phyloP scores from a whole-genome alignment of 2,797 vertebrate genomes.

The Clamator glandarius region DNA sequence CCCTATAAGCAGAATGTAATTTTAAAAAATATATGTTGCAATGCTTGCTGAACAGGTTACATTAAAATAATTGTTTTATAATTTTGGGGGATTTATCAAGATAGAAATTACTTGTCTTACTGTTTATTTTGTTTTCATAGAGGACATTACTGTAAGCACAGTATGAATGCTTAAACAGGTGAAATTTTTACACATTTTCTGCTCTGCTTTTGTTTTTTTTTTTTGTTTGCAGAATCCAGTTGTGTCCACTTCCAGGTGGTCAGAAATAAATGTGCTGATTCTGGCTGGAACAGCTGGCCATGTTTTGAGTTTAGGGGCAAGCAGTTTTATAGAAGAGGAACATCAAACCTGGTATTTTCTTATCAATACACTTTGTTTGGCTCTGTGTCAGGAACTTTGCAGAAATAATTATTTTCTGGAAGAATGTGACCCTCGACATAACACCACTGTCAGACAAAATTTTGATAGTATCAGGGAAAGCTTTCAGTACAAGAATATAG shows the following conservation, averaged over 20 bases:
- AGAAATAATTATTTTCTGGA: constrained; percentile 83
- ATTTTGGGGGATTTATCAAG: neutral
- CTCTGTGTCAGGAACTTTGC: constrained; percentile 88
- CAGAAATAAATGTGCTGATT: constrained; percentile 88
- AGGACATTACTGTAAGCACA: neutral
- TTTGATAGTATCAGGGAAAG: accelerated
- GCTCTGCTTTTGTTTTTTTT: neutral
- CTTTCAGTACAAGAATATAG: neutral
- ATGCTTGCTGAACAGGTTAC: neutral
- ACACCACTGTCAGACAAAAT: neutral
- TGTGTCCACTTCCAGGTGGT: constrained; percentile 75
- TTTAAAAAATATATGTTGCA: neutral
- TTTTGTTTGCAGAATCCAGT: constrained; percentile 53
- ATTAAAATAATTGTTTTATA: neutral
- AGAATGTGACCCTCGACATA: neutral
- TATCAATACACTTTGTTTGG: constrained; percentile 90
- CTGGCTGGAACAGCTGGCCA: constrained; percentile 88
- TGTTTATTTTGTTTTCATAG: neutral
- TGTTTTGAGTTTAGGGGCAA: constrained; percentile 89
- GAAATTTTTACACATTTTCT: neutral
- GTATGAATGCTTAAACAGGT: neutral
- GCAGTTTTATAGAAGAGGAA: constrained; percentile 97
- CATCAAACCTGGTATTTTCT: constrained; percentile 99
- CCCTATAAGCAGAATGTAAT: neutral
- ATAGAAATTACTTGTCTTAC: neutral